A percentile compares a stretch with the other conserved stretches of the same genome.
Evolutionary conservation across 2,888 invertebrate genomes (phyloP).

Genomic region (Eupithecia abbreviata): DNA sequence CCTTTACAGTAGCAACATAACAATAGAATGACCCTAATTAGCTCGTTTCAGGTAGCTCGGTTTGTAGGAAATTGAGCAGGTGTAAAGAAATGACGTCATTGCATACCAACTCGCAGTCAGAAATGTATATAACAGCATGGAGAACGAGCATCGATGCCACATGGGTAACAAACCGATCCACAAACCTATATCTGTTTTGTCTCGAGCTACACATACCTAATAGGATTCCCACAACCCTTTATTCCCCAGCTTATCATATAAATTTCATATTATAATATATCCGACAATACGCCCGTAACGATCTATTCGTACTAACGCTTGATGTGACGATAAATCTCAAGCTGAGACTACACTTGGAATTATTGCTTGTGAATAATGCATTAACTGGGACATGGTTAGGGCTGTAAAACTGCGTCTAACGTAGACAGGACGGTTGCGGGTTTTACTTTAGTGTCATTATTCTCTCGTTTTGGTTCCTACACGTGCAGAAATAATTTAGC

Average conservation of each 20-base stretch:
- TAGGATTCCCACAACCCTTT: constrained; percentile 13
- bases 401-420: constrained; percentile 66
- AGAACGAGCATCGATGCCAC: neutral
- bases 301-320: constrained; percentile 60
- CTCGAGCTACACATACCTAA: constrained; percentile 4
- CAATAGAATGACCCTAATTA: too few species aligned
- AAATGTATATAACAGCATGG: neutral
- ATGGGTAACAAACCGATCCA: neutral
- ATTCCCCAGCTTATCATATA: constrained; percentile 22
- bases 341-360: constrained; percentile 72
- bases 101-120: too few species aligned
- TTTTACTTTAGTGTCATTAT: constrained; percentile 30
- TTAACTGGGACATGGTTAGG: constrained; percentile 63
- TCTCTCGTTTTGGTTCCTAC: constrained; percentile 9
- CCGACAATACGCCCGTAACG: constrained; percentile 45
- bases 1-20: too few species aligned
- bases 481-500: neutral
- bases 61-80: too few species aligned
- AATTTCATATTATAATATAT: constrained; percentile 33
- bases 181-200: neutral
- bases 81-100: too few species aligned
- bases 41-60: too few species aligned
- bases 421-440: constrained; percentile 31
- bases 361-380: constrained; percentile 80
- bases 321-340: constrained; percentile 71